Evolutionary conservation across 2,888 invertebrate genomes (phyloP).

Genomic region (Chaitophorus viminalis): DNA sequence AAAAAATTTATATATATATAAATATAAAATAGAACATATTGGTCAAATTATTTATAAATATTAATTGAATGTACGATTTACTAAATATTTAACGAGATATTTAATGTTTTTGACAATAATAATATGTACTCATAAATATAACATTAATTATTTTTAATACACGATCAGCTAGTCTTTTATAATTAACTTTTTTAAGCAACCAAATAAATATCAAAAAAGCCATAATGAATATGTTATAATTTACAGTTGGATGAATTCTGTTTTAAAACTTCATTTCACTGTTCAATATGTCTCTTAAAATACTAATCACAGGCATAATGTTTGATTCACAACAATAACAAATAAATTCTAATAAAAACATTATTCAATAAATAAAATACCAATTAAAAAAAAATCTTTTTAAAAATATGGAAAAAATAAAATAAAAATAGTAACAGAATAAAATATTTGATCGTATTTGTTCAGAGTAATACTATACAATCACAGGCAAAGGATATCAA

Average conservation of each 20-base stretch:
- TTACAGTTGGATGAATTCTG: not conserved
- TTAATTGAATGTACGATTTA: not conserved
- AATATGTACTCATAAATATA: not conserved
- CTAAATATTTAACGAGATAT: not conserved
- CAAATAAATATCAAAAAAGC: not conserved
- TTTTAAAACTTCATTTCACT: not conserved
- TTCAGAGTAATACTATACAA: conserved; percentile 41
- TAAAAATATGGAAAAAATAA: conserved; percentile 9
- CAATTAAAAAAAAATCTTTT: not conserved
- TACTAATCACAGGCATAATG: conserved; percentile 36
- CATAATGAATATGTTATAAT: not conserved
- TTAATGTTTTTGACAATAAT: not conserved
- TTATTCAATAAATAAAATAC: conserved; percentile 13
- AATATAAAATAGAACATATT: not conserved
- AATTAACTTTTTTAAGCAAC: not conserved
- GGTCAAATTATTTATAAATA: not conserved
- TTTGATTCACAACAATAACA: conserved; percentile 41
- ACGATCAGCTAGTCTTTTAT: not conserved
- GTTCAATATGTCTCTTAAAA: conserved; percentile 13
- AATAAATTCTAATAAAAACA: conserved; percentile 35
- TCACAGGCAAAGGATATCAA: conserved; percentile 44
- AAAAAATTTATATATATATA: no score
- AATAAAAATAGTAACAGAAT: conserved; percentile 31
- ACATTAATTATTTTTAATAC: not conserved
- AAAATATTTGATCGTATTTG: conserved; percentile 49